Conservation (phyloP, 2,888 invertebrate species). For the Cyclophora punctaria region DNA sequence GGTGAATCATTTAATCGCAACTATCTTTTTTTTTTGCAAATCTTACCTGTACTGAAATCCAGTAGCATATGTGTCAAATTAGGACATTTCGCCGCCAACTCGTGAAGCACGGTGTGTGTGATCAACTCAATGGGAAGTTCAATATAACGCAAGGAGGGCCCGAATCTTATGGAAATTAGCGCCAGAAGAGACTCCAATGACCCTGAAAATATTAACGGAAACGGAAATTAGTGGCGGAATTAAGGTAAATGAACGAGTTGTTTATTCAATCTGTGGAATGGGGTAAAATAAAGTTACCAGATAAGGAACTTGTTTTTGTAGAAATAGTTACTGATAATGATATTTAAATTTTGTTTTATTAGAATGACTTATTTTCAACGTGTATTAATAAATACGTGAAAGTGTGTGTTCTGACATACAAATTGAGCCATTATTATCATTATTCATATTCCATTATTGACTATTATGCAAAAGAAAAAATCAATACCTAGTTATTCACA, state of each 20-base stretch:
- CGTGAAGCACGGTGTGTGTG: conserved; percentile 96
- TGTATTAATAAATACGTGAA: too few species aligned
- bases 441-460: too few species aligned
- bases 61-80: conserved; percentile 96
- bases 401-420: too few species aligned
- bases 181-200: conserved; percentile 91
- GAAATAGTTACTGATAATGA: too few species aligned
- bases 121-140: conserved; percentile 97
- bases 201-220: conserved; percentile 53
- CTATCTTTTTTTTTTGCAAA: background rate
- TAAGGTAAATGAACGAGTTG: too few species aligned
- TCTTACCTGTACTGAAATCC: conserved; percentile 92
- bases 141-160: conserved; percentile 90
- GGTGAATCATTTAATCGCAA: too few species aligned
- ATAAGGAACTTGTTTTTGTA: conserved; percentile 5
- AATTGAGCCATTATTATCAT: too few species aligned
- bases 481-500: too few species aligned
- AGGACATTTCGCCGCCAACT: conserved; percentile 95
- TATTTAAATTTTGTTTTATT: too few species aligned
- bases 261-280: background rate
- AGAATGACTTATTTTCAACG: too few species aligned
- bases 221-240: conserved; percentile 5
- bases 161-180: conserved; percentile 91
- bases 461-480: too few species aligned
- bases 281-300: conserved; percentile 3